Base-by-base conservation (phyloP, 2,797 vertebrate genomes). In the Pogonophryne albipinna region DNA sequence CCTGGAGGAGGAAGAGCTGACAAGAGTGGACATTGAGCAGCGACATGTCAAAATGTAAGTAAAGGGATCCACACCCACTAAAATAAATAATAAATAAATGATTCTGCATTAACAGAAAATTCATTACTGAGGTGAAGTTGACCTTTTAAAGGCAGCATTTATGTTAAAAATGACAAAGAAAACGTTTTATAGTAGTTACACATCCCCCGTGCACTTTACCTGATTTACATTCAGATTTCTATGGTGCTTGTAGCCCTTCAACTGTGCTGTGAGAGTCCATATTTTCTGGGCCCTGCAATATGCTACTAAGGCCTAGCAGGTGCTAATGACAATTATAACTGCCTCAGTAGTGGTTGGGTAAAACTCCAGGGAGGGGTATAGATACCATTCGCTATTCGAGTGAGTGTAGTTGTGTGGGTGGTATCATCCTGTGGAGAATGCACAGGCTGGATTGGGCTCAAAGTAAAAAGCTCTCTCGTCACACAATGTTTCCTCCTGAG, bases 31-130 rank as follows among this genome's bases (percentile, higher is more conserved):
- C 87, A 92, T 95, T 44, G 96, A 97, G 66, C 97, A 98, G 78
- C 95, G 95, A 58, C 97, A 98, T 3, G 93, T 98, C 61, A 96
- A 98, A 17, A 95, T 99, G 98, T 99, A 91, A 99, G 98, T 97
- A 92, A 45, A 57, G n/a, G 49, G 53, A 47, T 66, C 16, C 20
- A 66, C 57, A 57, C 23, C 1, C 38, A 47, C 71, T 27, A 4
- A 27, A 27, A 27, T 27, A 27, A 27, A 27, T 27, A 27, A 27
- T 38, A 11, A n/a, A 15, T 12, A 20, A 12, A 17, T 16, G 10
- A 10, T 10, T 49, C 34, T 64, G 47, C 38, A 45, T 31, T 1
- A 15, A 3, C 27, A 19, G 16, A 66, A n/a, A 14, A 10, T 38
- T 16, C 6, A 13, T 27, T 31, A 20, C 51, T 16, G 12, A 20